These are phyloP conservation scores for Drosophila kuntzei DNA, from an alignment of 2,888 invertebrate species.

Conservation along the genomic window DNA sequence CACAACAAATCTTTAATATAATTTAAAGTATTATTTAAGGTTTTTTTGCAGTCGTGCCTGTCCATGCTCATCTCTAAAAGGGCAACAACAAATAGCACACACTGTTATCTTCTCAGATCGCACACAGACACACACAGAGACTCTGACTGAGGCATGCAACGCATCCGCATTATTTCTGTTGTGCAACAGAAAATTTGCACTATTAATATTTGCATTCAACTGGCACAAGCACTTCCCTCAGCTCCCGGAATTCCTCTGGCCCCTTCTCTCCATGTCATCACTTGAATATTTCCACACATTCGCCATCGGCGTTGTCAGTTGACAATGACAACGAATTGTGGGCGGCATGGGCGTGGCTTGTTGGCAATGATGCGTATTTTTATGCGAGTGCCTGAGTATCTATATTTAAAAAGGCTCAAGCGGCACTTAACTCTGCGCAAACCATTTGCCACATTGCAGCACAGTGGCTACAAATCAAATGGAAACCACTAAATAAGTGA, in stretches of 20 bases:
- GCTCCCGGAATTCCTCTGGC: background rate
- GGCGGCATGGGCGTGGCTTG: constrained; percentile 23
- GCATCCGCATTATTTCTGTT: constrained; percentile 46
- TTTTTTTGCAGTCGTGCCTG: background rate
- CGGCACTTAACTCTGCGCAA: constrained; percentile 71
- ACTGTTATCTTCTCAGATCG: constrained; percentile 22
- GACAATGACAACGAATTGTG: constrained; percentile 57
- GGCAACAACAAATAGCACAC: constrained; percentile 26
- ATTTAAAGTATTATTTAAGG: background rate
- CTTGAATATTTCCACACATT: constrained; percentile 56
- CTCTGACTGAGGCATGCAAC: constrained; percentile 23
- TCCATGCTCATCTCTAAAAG: constrained; percentile 15
- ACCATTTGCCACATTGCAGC: constrained; percentile 40
- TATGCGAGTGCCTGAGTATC: constrained; percentile 41
- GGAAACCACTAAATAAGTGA: background rate
- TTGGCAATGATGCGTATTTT: constrained; percentile 65
- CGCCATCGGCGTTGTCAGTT: constrained; percentile 64
- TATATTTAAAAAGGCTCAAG: constrained; percentile 76
- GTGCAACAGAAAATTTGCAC: constrained; percentile 68
- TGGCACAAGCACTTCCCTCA: constrained; percentile 33
- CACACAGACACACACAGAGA: constrained; percentile 8
- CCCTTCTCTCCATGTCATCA: background rate
- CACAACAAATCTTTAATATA: background rate
- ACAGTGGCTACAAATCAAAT: constrained; percentile 20
- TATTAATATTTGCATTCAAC: constrained; percentile 79